Conservation (phyloP, 1,140 invertebrate species). For the Drosophila fuyamai region DNA sequence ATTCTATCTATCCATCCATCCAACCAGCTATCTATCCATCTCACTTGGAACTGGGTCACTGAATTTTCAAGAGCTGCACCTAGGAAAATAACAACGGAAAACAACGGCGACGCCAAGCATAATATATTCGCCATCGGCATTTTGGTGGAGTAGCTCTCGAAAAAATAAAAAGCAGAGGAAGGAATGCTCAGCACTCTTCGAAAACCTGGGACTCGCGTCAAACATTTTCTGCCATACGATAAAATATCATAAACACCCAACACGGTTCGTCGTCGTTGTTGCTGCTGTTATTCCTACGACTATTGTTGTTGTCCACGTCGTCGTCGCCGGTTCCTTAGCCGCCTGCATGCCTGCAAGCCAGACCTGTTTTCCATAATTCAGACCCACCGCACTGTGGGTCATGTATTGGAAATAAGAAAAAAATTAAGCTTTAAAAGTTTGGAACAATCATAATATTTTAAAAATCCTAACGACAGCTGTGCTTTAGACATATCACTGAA, state of each 20-base stretch:
- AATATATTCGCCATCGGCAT: slow-evolving; percentile 57
- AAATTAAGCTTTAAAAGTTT: no score
- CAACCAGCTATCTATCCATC: slow-evolving; percentile 30
- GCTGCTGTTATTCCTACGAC: slow-evolving; percentile 39
- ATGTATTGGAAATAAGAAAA: not conserved
- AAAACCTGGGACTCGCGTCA: slow-evolving; percentile 33
- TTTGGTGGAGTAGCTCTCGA: slow-evolving; percentile 37
- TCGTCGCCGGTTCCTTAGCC: slow-evolving; percentile 57
- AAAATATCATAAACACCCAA: slow-evolving; percentile 56
- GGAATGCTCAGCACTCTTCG: slow-evolving; percentile 43
- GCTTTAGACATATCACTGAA: no score
- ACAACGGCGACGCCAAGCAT: slow-evolving; percentile 37
- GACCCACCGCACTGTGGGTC: slow-evolving; percentile 58
- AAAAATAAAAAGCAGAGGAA: slow-evolving; percentile 7
- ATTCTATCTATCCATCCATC: slow-evolving; percentile 41
- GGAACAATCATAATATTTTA: no score
- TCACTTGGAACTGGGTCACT: slow-evolving; percentile 73
- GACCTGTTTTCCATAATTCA: slow-evolving; percentile 79
- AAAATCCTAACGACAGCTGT: no score
- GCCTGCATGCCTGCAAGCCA: slow-evolving; percentile 67
- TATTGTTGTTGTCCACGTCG: slow-evolving; percentile 38
- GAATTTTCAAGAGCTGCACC: slow-evolving; percentile 78
- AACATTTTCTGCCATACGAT: slow-evolving; percentile 51
- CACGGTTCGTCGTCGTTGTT: slow-evolving; percentile 18
- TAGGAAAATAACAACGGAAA: slow-evolving; percentile 53